Base-by-base conservation (phyloP, 2,113 vertebrate species). In the Megaptera novaeangliae region DNA sequence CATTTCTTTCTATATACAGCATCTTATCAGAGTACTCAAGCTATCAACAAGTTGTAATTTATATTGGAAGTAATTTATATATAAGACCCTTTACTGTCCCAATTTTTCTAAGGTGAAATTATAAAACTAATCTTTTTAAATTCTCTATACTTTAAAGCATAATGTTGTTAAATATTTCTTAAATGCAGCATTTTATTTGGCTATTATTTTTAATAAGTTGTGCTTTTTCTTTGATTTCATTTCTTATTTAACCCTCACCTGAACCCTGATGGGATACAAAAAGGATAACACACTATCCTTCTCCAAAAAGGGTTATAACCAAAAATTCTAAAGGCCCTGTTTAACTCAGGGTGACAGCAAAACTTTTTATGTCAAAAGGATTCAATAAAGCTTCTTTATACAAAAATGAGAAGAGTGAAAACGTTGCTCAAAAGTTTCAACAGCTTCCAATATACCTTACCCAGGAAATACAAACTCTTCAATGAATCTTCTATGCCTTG, bases 41-140 rank as follows among this genome's bases (percentile, higher is more conserved):
- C 8, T 68, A 77, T 57, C n/a, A 86, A 88, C 21, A 46, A 72
- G 49, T 34, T 92, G 1, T 59, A 92, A 80, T 88, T 84, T 91
- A 74, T 57, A 74, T 57, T n/a, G 69, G 6, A 96, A 85, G 52
- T 63, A 75, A 89, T 92, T 88, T 69, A 85, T 34, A 36, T 25
- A 27, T 29, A 71, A 93, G 34, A 91, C 49, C 17, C 31, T 88
- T 91, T 23, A 94, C 15, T 78, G 6, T 59, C 11, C 14, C 46
- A 68, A 29, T 78, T 82, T 78, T 85, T 71, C 59, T 78, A 71
- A 89, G 63, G 64, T 59, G 88, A 92, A 95, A 61, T 82, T 91
- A 61, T 91, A 92, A 91, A 96, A 68, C 20, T 61, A 88, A 92
- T 77, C 86, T 89, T 91, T 94, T 81, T 8, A 87, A 91, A 89